Percentiles rank a stretch among this genome's conserved stretches.
Evolutionary conservation across 2,797 vertebrate species (phyloP).

Genomic region (Anguilla obscura): DNA sequence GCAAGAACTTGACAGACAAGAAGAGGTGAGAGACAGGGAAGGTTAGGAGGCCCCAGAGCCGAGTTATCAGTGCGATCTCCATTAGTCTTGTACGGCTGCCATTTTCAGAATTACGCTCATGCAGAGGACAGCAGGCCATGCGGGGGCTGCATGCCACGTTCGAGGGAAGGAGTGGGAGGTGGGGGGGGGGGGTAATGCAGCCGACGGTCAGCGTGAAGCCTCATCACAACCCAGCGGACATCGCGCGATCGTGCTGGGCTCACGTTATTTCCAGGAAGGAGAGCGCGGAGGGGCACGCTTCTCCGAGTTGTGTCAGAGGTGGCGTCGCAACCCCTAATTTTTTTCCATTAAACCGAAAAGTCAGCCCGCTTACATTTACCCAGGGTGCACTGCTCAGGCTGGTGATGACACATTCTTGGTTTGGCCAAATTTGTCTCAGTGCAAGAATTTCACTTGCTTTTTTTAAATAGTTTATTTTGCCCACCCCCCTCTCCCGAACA

Average conservation of each 20-base stretch:
- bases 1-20: constrained; percentile 94
- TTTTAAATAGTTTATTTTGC: neutral
- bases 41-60: constrained; percentile 66
- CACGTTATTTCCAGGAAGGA: neutral
- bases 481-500: neutral
- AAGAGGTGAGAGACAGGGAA: constrained; percentile 82
- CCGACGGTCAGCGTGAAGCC: neutral
- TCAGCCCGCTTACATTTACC: neutral
- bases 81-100: constrained; percentile 27
- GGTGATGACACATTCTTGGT: neutral
- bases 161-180: neutral
- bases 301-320: neutral
- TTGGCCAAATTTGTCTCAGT: neutral
- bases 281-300: neutral
- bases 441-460: neutral
- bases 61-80: constrained; percentile 24
- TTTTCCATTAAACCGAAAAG: neutral
- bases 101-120: neutral
- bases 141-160: neutral
- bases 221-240: neutral
- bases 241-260: neutral
- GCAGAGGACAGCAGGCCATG: constrained; percentile 16
- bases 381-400: neutral
- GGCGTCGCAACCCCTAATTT: neutral
- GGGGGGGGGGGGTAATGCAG: neutral